Base-by-base conservation (phyloP, 2,797 vertebrate genomes). In the Jordanella pulchra region DNA sequence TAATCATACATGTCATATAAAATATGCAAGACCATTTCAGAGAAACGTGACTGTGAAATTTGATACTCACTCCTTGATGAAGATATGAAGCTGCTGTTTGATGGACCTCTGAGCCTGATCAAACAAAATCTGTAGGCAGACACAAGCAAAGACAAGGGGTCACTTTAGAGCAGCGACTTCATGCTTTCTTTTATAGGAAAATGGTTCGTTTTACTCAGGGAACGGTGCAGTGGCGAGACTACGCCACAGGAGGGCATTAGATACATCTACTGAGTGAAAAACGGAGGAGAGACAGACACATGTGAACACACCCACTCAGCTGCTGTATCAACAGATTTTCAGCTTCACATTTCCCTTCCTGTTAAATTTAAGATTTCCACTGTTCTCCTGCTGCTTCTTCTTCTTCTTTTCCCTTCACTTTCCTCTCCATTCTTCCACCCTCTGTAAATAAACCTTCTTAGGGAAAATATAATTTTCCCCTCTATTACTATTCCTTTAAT, bases 51-150 rank as follows among this genome's bases (percentile, higher is more conserved):
- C 9, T 39, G 35, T 39, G 35, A 39, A 55, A 35, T 15, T 17
- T 65, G 3, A 73, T 65, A 96, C 98, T 98, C 86, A 99, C 97
- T 99, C 97, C 92, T 98, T 99, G 54, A 99, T 95, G 83, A 99
- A 99, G 72, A 93, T 99, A 88, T 99, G 96, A 69, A 99, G 93
- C 89, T 99, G 97, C 80, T 98, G 97, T 80, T 97, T 95, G 81
- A 99, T 97, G 0, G 97, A 98, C 71, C 98, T 93, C 94, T 99
- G 98, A 14, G 98, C 97, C 91, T 99, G 98, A 87, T 99, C 98
- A 75, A 98, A 99, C 76, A 99, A 92, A 89, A 99, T 98, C 98
- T 99, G 92, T 69, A 71, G 44, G 72, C 17, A 39, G 27, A 81
- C 30, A 70, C 9, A 74, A 32, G 45, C 53, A 10, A 25, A 60